Base-by-base conservation (phyloP, 53 echinoderm and acorn worm species). In the Echinarachnius parma region DNA sequence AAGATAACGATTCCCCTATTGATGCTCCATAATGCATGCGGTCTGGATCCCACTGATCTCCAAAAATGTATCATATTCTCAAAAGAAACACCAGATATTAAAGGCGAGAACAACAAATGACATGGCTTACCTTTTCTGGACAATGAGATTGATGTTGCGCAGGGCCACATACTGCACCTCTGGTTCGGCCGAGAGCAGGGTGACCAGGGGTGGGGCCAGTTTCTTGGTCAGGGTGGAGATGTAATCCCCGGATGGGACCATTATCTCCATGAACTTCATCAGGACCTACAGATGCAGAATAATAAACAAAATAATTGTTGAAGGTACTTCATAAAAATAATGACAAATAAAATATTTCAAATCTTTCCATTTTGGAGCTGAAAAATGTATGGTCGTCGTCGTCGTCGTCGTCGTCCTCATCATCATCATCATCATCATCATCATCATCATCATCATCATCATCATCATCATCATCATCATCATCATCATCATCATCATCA, bases 201-300 rank as follows among this genome's bases (percentile, higher is more conserved):
- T 94, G 58, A 94, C 95, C 53, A 90, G 71, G 37, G 95, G 95
- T 2, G 95, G 95, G 22, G 95, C 83, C 45, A 94, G 84, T 71
- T 94, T 94, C 90, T 90, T 94, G 46, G 81, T 90, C 34, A 94
- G 65, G 53, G 84, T 76, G 24, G 58, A 50, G 46, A 90, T 65
- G 77, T 90, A 94, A 3, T 84, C 90, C 5, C 84, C 81, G 25
- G 65, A 48, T 9, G 90, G 87, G 20, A 68, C 62, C 90, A 94
- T 87, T 46, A 94, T 78, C 54, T 94, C 95, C 95, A 94, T 94
- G 64, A 94, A 94, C 68, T 94, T 94, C 93, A 92, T 92, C 64
- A 92, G 64, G 7, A 92, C 93, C 93, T 92, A 53, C 42, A 39
- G n/a, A n/a, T n/a, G n/a, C n/a, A n/a, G n/a, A n/a, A n/a, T n/a